Evolutionary conservation across 2,113 vertebrate species (phyloP).

Genomic region (Hyaena hyaena): DNA sequence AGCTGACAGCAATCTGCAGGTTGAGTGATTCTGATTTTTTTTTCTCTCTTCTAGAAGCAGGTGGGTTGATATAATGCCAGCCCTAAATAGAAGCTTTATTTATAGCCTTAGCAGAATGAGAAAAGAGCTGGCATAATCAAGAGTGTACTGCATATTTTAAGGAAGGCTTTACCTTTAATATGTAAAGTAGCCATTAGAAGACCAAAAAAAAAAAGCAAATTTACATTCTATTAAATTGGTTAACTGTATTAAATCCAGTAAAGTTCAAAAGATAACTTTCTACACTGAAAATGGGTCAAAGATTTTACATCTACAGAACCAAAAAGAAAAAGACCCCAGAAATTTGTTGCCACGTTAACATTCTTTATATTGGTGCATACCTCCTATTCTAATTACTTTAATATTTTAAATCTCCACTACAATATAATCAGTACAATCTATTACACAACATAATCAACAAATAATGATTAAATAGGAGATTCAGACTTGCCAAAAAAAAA

Average conservation of each 20-base stretch:
- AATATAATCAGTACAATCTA: constrained; percentile 29
- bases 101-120: constrained; percentile 74
- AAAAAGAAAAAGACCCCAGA: constrained; percentile 57
- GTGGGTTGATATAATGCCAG: constrained; percentile 77
- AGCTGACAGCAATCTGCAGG: constrained; percentile 71
- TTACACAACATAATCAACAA: background rate
- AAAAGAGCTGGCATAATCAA: constrained; percentile 68
- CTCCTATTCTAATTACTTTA: constrained; percentile 72
- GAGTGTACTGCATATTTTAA: constrained; percentile 65
- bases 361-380: constrained; percentile 50
- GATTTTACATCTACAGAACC: constrained; percentile 22
- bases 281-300: constrained; percentile 62
- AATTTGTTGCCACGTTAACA: constrained; percentile 2
- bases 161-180: constrained; percentile 60
- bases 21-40: constrained; percentile 66
- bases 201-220: constrained; percentile 64
- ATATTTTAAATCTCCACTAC: constrained; percentile 3
- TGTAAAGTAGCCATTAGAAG: constrained; percentile 74
- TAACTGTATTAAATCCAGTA: constrained; percentile 68
- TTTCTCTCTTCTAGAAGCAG: constrained; percentile 62
- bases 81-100: constrained; percentile 79
- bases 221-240: constrained; percentile 57
- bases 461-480: background rate
- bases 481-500: background rate
- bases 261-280: constrained; percentile 53